phyloP scores from a whole-genome alignment of 2,888 invertebrate species.

The Campoplex nolae region DNA sequence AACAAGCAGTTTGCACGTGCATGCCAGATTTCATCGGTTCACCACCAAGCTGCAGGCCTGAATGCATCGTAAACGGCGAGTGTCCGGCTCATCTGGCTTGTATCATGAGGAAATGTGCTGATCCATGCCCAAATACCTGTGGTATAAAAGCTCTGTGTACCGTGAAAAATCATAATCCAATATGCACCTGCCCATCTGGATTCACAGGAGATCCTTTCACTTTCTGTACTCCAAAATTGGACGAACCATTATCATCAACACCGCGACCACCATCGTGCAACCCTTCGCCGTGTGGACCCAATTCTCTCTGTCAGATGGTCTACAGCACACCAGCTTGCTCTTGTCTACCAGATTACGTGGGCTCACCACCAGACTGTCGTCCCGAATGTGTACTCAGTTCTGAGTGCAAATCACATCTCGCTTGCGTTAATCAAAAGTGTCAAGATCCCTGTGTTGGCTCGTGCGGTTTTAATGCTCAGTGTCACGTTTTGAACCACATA shows the following conservation, averaged over 20 bases:
- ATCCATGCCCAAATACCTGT: slow-evolving; percentile 95
- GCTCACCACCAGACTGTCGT: slow-evolving; percentile 92
- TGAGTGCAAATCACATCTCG: slow-evolving; percentile 91
- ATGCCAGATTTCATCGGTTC: slow-evolving; percentile 91
- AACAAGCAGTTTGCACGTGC: slow-evolving; percentile 94
- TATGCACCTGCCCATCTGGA: slow-evolving; percentile 94
- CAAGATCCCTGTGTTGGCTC: slow-evolving; percentile 93
- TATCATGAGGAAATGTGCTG: slow-evolving; percentile 93
- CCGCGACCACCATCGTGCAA: slow-evolving; percentile 91
- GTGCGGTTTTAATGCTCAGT: slow-evolving; percentile 92
- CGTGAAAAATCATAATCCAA: slow-evolving; percentile 94
- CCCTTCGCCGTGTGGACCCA: slow-evolving; percentile 94
- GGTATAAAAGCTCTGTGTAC: slow-evolving; percentile 94
- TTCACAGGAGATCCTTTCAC: slow-evolving; percentile 95
- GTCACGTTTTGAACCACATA: slow-evolving; percentile 92
- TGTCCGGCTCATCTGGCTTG: slow-evolving; percentile 93
- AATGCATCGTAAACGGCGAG: slow-evolving; percentile 95
- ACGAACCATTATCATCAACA: slow-evolving; percentile 83
- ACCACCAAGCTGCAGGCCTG: slow-evolving; percentile 93
- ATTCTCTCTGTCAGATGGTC: slow-evolving; percentile 91
- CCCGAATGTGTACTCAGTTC: slow-evolving; percentile 93
- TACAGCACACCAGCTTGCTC: slow-evolving; percentile 92
- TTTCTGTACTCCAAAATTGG: slow-evolving; percentile 89
- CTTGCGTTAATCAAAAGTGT: slow-evolving; percentile 92
- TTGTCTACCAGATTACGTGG: slow-evolving; percentile 91